These are phyloP conservation scores for Agapostemon virescens DNA, from an alignment of 2,888 invertebrate species.

Conservation along the genomic window DNA sequence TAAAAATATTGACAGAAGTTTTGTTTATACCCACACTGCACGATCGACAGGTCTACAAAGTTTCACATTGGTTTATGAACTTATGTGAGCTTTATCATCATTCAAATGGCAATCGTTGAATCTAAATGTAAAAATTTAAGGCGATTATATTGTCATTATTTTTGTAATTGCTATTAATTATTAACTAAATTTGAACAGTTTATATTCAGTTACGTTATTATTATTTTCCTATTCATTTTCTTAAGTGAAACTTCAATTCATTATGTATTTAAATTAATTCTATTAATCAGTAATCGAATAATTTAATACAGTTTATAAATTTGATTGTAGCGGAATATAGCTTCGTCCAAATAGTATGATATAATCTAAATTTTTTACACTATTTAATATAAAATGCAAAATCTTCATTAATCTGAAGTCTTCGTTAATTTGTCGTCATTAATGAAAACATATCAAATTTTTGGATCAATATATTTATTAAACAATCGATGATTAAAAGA, in stretches of 20 bases:
- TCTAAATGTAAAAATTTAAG: background rate
- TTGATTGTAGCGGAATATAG: background rate
- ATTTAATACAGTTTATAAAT: background rate
- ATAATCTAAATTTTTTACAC: background rate
- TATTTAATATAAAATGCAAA: too few relatives aligned
- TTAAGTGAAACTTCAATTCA: background rate
- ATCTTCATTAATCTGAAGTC: too few relatives aligned
- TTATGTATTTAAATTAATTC: background rate
- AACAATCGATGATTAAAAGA: background rate
- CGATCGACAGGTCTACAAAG: background rate
- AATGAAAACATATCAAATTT: too few relatives aligned
- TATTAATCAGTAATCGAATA: background rate
- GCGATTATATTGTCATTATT: background rate
- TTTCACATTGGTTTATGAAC: background rate
- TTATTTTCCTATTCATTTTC: background rate
- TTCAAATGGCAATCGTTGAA: background rate
- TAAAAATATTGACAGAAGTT: background rate
- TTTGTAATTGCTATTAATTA: background rate
- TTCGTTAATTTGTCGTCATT: too few relatives aligned
- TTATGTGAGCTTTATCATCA: background rate
- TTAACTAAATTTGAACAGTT: background rate
- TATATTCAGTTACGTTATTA: background rate
- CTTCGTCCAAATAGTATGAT: background rate
- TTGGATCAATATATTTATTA: too few relatives aligned
- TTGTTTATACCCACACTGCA: constrained; percentile 1